Evolutionary conservation across 2,797 vertebrate genomes (phyloP), one percentile per base, ranked within the genome.

Genomic region (Pseudochaenichthys georgianus): DNA sequence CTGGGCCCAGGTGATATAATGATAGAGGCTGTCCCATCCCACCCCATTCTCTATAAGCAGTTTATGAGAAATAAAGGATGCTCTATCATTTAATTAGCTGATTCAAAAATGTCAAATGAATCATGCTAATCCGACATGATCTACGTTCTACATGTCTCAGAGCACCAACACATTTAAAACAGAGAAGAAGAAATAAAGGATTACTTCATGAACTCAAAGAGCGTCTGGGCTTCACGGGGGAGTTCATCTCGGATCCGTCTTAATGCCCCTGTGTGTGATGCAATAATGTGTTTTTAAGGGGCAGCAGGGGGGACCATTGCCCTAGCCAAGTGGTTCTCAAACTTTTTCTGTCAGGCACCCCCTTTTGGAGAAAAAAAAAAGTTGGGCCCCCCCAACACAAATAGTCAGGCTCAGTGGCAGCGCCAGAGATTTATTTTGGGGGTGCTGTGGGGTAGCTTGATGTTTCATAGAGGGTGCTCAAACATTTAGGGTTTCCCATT

Each of bases 151-250:
- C 31, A 55, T 78, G 88, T 91, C 87, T 90, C 89, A 55, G 51
- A 86, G 87, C 92, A 89, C 80, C 89, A 87, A 80, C 78, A 91
- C 90, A 92, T 93, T 93, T 93, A 94, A 80, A 85, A 83, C 21
- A 75, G 42, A 69, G 75, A 64, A 82, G 81, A 75, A 68, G 55
- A 85, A 82, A 71, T 46, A 48, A 77, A 75, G 75, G 83, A 91
- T 90, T 86, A 90, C 47, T 41, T 52, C 66, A 54, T 45, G 46
- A 53, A 57, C 51, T 13, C 62, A 68, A 34, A 48, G 75, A 38
- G 64, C 70, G 60, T 41, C 67, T 54, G 3, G 48, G 50, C 46
- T 80, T 59, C 66, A 75, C 9, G 13, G 12, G 12, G 65, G 74
- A 80, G 65, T 86, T 84, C 55, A 79, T 73, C 62, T 53, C 12